Percentiles rank a stretch among this genome's conserved stretches.
These are phyloP conservation scores for Thera britannica DNA, from an alignment of 2,888 invertebrate genomes.

Conservation along the genomic window DNA sequence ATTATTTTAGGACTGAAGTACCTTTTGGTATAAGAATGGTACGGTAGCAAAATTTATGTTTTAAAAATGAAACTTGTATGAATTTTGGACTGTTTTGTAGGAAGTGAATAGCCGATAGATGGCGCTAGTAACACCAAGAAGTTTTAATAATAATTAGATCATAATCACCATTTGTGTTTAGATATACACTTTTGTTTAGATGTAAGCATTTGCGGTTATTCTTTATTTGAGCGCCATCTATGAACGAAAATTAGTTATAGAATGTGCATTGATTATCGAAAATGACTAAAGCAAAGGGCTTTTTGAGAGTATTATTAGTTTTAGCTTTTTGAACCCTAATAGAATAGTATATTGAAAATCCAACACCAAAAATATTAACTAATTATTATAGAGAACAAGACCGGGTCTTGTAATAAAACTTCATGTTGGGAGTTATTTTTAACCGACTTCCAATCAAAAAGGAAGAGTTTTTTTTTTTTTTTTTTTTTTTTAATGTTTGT, in stretches of 20 bases:
- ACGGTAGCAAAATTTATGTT: slow-evolving; percentile 19
- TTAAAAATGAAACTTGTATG: slow-evolving; percentile 5
- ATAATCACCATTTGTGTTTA: slow-evolving; percentile 8
- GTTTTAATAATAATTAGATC: slow-evolving; percentile 5
- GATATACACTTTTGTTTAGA: background rate
- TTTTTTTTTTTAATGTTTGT: too few species aligned
- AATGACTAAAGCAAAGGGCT: slow-evolving; percentile 12
- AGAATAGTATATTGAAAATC: slow-evolving; percentile 12
- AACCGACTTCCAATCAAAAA: too few species aligned
- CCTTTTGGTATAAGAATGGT: slow-evolving; percentile 30
- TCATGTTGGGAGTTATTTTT: slow-evolving; percentile 1
- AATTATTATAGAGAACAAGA: background rate
- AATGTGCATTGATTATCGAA: slow-evolving; percentile 16
- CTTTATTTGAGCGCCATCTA: slow-evolving; percentile 32
- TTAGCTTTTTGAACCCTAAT: slow-evolving; percentile 19
- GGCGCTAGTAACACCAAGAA: slow-evolving; percentile 23
- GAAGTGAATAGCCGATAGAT: slow-evolving; percentile 24
- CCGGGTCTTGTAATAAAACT: background rate
- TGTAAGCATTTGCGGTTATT: background rate
- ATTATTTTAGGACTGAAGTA: slow-evolving; percentile 40
- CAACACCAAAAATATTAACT: slow-evolving; percentile 7
- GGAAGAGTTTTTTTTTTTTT: too few species aligned
- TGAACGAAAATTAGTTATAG: slow-evolving; percentile 13
- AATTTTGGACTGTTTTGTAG: slow-evolving; percentile 18
- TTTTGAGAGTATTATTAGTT: slow-evolving; percentile 35